These are phyloP conservation scores for Neoascia interrupta DNA, from an alignment of 2,888 invertebrate species.

Conservation along the genomic window DNA sequence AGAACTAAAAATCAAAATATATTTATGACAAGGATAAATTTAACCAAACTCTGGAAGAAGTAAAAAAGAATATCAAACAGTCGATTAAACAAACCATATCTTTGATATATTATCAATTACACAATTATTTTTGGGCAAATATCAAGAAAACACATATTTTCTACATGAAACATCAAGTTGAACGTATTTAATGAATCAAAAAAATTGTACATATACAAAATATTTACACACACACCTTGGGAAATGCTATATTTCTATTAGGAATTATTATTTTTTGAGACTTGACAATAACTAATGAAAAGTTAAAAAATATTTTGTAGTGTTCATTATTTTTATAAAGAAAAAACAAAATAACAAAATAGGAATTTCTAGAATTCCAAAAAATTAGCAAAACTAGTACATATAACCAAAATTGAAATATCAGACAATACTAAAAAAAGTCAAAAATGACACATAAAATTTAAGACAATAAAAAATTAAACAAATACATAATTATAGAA, in stretches of 20 bases:
- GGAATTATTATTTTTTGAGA: conserved; percentile 62
- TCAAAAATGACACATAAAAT: conserved; percentile 29
- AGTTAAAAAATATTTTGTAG: conserved; percentile 47
- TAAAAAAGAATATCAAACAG: conserved; percentile 33
- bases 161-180: conserved; percentile 12
- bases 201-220: conserved; percentile 34
- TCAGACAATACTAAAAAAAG: conserved; percentile 58
- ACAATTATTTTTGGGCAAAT: conserved; percentile 41
- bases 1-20: conserved; percentile 72
- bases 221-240: conserved; percentile 42
- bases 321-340: conserved; percentile 61
- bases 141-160: conserved; percentile 26
- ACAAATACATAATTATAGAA: conserved; percentile 55
- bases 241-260: conserved; percentile 12
- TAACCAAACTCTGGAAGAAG: conserved; percentile 20
- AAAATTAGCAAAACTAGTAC: conserved; percentile 20
- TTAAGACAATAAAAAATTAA: conserved; percentile 52
- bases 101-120: conserved; percentile 57
- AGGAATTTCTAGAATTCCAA: conserved; percentile 41
- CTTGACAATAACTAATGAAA: conserved; percentile 66
- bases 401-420: conserved; percentile 46
- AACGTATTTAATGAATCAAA: conserved; percentile 8
- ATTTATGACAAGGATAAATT: no score
- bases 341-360: conserved; percentile 47
- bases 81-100: conserved; percentile 60